Conservation (phyloP, 2,888 invertebrate species). For the Drosophila acutilabella region DNA sequence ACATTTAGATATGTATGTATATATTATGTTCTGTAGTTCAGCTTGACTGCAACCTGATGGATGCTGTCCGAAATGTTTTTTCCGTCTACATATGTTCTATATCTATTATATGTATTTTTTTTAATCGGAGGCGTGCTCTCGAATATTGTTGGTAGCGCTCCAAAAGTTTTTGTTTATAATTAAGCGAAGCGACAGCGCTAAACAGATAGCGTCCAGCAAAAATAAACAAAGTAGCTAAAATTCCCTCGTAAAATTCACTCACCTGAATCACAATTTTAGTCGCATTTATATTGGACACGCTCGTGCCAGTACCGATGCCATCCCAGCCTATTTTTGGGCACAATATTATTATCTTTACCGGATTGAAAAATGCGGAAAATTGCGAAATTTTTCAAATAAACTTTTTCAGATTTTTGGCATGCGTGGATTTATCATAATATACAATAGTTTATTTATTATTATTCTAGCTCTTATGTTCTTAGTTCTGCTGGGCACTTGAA, state of each 20-base stretch:
- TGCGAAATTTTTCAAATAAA: conserved; percentile 16
- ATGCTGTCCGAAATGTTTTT: conserved; percentile 14
- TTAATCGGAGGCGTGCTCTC: conserved; percentile 38
- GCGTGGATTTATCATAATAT: not conserved
- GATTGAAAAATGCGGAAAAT: not conserved
- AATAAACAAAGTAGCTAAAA: conserved; percentile 59
- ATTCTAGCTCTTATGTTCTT: conserved; percentile 7
- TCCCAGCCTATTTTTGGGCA: conserved; percentile 14
- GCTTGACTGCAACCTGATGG: conserved; percentile 20
- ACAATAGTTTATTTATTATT: conserved; percentile 9
- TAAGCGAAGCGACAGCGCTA: conserved; percentile 66
- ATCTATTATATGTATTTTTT: not conserved
- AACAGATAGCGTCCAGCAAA: conserved; percentile 52
- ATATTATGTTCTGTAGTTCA: not conserved
- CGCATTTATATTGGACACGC: conserved; percentile 1
- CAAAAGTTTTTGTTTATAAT: conserved; percentile 64
- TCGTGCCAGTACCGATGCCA: conserved; percentile 23
- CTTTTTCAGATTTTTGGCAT: conserved; percentile 2
- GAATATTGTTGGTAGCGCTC: conserved; percentile 6
- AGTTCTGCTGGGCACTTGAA: not conserved
- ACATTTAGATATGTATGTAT: not conserved
- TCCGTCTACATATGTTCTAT: conserved; percentile 18
- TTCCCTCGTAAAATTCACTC: conserved; percentile 42
- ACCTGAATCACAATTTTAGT: conserved; percentile 46
- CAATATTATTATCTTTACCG: conserved; percentile 4